These are phyloP conservation scores for Thera britannica DNA, from an alignment of 2,888 invertebrate genomes.

Conservation along the genomic window DNA sequence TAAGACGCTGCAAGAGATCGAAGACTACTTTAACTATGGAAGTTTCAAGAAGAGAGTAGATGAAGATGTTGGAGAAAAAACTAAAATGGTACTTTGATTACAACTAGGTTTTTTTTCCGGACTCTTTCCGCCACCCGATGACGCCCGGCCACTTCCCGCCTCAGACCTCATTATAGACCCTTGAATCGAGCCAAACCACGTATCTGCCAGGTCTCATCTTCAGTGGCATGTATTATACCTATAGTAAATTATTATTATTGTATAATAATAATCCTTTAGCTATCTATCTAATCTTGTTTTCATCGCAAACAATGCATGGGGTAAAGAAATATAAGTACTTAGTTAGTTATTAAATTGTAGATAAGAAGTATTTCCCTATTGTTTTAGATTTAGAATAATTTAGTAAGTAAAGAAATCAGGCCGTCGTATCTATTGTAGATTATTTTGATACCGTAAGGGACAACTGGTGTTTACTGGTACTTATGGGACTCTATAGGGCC, in stretches of 20 bases:
- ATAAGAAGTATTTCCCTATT: background rate
- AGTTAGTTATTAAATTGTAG: background rate
- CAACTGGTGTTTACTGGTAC: no score
- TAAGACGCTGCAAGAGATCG: conserved; percentile 86
- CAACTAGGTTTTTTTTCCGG: background rate
- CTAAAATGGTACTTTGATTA: conserved; percentile 28
- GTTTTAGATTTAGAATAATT: background rate
- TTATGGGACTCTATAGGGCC: no score
- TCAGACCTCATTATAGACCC: no score
- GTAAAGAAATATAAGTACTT: background rate
- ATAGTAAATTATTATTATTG: no score
- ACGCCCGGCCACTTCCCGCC: no score
- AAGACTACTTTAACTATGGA: conserved; percentile 66
- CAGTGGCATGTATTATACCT: no score
- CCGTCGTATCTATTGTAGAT: no score
- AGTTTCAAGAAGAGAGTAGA: conserved; percentile 14
- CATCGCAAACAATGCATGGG: background rate
- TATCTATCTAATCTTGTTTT: conserved; percentile 4
- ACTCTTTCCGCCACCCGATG: no score
- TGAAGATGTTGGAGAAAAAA: conserved; percentile 20
- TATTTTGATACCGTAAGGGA: no score
- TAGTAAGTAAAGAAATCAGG: no score
- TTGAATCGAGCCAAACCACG: no score
- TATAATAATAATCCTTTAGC: background rate
- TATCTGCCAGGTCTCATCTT: no score